Evolutionary conservation across 2,113 vertebrate genomes (phyloP).

Genomic region (Phocoena sinus): DNA sequence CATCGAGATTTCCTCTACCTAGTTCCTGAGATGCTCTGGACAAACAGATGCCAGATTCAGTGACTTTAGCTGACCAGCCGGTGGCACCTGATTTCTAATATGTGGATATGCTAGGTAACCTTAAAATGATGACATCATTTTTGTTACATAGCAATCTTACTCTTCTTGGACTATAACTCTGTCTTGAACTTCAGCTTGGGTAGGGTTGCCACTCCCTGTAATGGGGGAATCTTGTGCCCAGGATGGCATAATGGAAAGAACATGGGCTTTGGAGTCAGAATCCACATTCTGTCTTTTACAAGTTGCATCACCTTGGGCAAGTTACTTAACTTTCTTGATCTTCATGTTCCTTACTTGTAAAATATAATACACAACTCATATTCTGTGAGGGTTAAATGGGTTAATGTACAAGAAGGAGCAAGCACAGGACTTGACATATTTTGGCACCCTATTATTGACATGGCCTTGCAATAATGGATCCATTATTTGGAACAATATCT

Average conservation of each 20-base stretch:
- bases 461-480: background rate
- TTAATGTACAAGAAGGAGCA: background rate
- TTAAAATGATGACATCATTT: background rate
- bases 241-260: background rate
- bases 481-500: background rate
- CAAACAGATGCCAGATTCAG: background rate
- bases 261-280: background rate
- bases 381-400: background rate
- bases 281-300: background rate
- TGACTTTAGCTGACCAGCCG: background rate
- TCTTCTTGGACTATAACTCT: background rate
- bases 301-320: background rate
- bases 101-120: background rate
- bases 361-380: background rate
- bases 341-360: background rate
- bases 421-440: background rate
- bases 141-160: background rate
- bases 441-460: background rate
- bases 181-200: background rate
- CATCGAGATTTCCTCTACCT: background rate
- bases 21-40: background rate
- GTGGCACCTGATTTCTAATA: background rate
- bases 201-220: background rate
- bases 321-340: background rate
- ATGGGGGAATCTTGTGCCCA: background rate